Conservation (phyloP, 2,797 vertebrate genomes). For the Otus scops region DNA sequence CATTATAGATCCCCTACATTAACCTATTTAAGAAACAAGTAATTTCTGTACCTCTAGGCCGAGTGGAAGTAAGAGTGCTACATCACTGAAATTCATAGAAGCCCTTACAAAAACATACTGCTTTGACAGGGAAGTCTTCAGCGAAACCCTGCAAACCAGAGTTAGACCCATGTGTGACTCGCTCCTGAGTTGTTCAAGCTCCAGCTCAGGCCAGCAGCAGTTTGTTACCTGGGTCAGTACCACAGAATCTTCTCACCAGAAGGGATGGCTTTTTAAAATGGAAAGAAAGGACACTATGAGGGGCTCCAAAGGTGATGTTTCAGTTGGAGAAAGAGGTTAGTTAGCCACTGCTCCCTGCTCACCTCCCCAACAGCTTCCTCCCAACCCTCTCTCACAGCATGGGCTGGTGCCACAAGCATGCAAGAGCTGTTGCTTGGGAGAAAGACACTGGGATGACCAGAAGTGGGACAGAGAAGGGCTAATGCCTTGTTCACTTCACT, state of each 20-base stretch:
- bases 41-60: neutral
- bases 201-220: neutral
- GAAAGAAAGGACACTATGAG: neutral
- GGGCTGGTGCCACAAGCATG: accelerated
- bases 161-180: accelerated
- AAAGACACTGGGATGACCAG: neutral
- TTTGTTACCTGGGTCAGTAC: neutral
- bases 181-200: neutral
- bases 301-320: neutral
- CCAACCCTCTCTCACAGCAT: accelerated
- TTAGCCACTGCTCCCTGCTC: neutral
- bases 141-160: neutral
- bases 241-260: neutral
- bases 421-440: accelerated
- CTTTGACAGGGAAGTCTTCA: neutral
- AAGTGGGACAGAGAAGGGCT: neutral
- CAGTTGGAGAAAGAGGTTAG: neutral
- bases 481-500: neutral
- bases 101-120: neutral
- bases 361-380: neutral
- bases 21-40: neutral
- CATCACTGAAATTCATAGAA: neutral
- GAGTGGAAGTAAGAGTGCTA: neutral
- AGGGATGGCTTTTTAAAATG: neutral
- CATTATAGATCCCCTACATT: neutral